Evolutionary conservation across 2,113 vertebrate genomes (phyloP), one percentile per base, ranked within the genome.

Genomic region (Anarrhichthys ocellatus): DNA sequence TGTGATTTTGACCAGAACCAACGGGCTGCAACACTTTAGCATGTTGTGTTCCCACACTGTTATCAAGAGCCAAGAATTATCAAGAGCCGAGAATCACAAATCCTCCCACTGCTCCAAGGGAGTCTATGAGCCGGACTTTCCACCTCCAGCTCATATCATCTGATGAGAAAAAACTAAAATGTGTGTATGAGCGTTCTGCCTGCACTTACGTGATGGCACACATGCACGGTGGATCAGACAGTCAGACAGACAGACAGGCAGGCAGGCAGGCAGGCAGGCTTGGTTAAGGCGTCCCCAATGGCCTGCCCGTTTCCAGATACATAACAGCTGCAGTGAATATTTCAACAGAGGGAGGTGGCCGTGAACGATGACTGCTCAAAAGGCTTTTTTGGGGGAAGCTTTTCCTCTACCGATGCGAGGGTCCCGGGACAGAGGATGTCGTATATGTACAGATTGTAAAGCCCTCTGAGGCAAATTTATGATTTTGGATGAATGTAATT

Each of bases 241-340:
- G n/a, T 29, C 29, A 29, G 1, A 29, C 27, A 29, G 27, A 29
- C 29, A 29, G 29, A 29, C n/a, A n/a, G n/a, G n/a, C n/a, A n/a
- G n/a, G n/a, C n/a, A n/a, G n/a, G n/a, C n/a, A n/a, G n/a, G n/a
- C n/a, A n/a, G n/a, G n/a, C n/a, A n/a, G n/a, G n/a, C n/a, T n/a
- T n/a, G n/a, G n/a, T n/a, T n/a, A n/a, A n/a, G n/a, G n/a, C 29
- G 29, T 29, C 29, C 29, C 2, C 32, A 34, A 3, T 34, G 32
- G 32, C 32, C 29, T 34, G 32, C 4, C 32, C 32, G 4, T 3
- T 34, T 34, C 32, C 32, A 34, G 32, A 3, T 91, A 82, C 82
- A 77, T 88, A 92, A 92, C 82, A 52, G 79, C 82, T 79, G 86
- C 78, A 50, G 64, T 82, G 42, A 85, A 77, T 63, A 32, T 76